Evolutionary conservation across 2,888 invertebrate species (phyloP), one percentile per base, ranked within the genome.

Genomic region (Diloba caeruleocephala): DNA sequence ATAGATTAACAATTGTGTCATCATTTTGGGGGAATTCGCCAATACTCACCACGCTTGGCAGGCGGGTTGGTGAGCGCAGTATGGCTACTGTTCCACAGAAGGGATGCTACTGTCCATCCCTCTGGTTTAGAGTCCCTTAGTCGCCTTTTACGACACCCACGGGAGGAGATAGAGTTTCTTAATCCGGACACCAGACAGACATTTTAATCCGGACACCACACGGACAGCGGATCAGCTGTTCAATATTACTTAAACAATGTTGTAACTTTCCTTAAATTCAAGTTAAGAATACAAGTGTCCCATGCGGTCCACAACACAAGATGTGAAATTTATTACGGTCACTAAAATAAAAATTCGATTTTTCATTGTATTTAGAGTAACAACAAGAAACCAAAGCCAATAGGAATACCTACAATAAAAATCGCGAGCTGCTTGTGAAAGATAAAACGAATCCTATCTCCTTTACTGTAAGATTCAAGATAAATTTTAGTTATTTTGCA

Each of bases 321-420:
- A 79, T 79, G 54, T 62, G 34, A 77, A 88, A 91, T 91, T 91
- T 92, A 92, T 91, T 88, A 89, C 85, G 85, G 87, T 85, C 76
- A 44, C 69, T 77, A 69, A 78, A 80, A 74, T 71, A 74, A 81
- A 81, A 80, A 76, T 74, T 34, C 28, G 79, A 83, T 83, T 54
- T 75, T 81, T 76, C 84, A 82, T 87, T 88, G 81, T 89, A 70
- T 86, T 87, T 86, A 76, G 74, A 64, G 53, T 63, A 75, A 80
- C 76, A 79, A 84, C 80, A 81, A 74, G 78, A 76, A 71, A 83
- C 84, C 89, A 78, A 85, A 72, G 65, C 88, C 79, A 88, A 89
- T 84, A 83, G 75, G 76, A 82, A 85, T 86, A 85, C 83, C 86
- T 87, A 87, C 75, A 84, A 80, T 70, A 75, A 77, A 80, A 63